A percentile compares a stretch with the other conserved stretches of the same genome.
Evolutionary conservation across 2,113 vertebrate species (phyloP).

Genomic region (Zingel zingel): DNA sequence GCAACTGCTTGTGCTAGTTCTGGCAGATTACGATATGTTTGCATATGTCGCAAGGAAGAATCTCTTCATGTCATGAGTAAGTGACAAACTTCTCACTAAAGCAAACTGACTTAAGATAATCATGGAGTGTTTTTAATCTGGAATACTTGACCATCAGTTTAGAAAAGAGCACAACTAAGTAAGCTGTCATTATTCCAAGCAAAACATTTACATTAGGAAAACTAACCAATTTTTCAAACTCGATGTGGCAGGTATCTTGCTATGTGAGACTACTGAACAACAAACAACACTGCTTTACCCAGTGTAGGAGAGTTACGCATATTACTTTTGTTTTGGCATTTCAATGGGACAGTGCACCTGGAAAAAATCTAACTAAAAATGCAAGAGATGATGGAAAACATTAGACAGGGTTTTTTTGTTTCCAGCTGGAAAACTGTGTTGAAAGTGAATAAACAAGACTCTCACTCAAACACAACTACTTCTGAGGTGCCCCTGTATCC

Average conservation of each 20-base stretch:
- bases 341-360: neutral
- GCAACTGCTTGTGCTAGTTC: too few species aligned
- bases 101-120: too few species aligned
- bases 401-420: neutral
- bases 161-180: slow-evolving; percentile 3
- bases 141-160: neutral
- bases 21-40: too few species aligned
- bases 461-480: neutral
- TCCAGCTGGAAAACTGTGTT: slow-evolving; percentile 14
- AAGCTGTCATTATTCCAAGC: neutral
- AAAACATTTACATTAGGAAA: neutral
- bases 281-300: neutral
- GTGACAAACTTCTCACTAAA: too few species aligned
- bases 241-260: too few species aligned
- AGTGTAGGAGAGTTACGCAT: neutral
- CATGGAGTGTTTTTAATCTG: too few species aligned
- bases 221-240: neutral
- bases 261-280: too few species aligned
- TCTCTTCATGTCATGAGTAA: too few species aligned
- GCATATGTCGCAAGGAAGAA: too few species aligned
- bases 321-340: slow-evolving; percentile 2
- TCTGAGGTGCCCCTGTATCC: neutral
- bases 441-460: slow-evolving; percentile 6
- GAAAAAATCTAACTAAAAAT: slow-evolving; percentile 14
- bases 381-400: neutral